Percentiles rank a stretch among this genome's conserved stretches.
Evolutionary conservation across 1,140 invertebrate genomes (phyloP).

Genomic region (Leptinotarsa texana): DNA sequence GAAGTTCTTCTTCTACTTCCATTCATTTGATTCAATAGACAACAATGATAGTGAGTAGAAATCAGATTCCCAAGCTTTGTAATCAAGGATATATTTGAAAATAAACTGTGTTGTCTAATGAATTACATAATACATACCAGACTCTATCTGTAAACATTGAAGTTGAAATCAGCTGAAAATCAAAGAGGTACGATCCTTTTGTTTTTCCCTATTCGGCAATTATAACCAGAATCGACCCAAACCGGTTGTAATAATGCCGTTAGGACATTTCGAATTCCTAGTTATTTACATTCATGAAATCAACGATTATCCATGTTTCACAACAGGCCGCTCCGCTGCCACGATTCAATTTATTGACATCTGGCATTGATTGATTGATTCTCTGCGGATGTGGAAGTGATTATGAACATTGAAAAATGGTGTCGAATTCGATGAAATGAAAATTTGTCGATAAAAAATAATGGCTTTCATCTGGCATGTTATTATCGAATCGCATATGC

Average conservation of each 20-base stretch:
- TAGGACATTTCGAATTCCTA: background rate
- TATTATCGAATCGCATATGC: background rate
- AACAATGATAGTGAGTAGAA: no score
- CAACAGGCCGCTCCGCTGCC: background rate
- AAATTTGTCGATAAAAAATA: background rate
- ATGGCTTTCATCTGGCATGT: background rate
- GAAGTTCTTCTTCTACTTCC: no score
- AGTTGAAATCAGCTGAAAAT: no score
- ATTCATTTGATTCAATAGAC: no score
- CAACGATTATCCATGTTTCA: background rate
- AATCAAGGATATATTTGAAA: no score
- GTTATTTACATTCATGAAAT: conserved; percentile 7
- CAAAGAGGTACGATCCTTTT: no score
- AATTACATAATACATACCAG: no score
- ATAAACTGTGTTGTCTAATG: no score
- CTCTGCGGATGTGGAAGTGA: background rate
- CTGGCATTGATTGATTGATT: conserved; percentile 8
- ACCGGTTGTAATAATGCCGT: background rate
- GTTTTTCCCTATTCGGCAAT: background rate
- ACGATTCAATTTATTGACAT: conserved; percentile 8
- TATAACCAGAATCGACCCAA: background rate
- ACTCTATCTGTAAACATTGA: no score
- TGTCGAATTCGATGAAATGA: background rate
- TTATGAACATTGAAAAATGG: background rate
- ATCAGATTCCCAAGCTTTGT: no score